Evolutionary conservation across 2,888 invertebrate species (phyloP).

Genomic region (Mythimna lalbum): DNA sequence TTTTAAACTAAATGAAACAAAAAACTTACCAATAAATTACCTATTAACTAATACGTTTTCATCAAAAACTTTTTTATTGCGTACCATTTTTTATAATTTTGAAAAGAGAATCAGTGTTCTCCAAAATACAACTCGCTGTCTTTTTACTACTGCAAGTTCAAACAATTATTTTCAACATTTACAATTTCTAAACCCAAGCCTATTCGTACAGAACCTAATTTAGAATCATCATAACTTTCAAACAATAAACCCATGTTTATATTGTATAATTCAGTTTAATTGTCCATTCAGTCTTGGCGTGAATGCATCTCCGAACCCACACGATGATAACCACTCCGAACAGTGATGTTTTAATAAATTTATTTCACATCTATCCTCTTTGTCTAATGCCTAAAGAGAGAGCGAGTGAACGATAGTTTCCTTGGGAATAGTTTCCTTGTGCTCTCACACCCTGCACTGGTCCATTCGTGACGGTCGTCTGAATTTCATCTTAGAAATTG

Average conservation of each 20-base stretch:
- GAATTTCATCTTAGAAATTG: constrained; percentile 79
- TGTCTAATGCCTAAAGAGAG: constrained; percentile 62
- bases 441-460: constrained; percentile 69
- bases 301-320: constrained; percentile 80
- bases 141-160: background rate
- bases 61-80: background rate
- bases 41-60: background rate
- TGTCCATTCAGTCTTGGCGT: constrained; percentile 77
- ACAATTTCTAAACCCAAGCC: constrained; percentile 9
- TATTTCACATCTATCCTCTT: constrained; percentile 69
- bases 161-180: background rate
- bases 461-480: constrained; percentile 82
- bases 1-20: too few species aligned
- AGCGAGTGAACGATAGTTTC: constrained; percentile 56
- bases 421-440: constrained; percentile 69
- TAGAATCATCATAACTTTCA: constrained; percentile 62
- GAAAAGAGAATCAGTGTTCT: background rate
- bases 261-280: constrained; percentile 82
- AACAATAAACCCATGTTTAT: constrained; percentile 77
- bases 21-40: background rate
- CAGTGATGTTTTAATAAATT: constrained; percentile 83
- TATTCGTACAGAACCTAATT: constrained; percentile 58
- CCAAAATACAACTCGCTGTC: background rate
- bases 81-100: background rate
- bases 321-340: constrained; percentile 79